phyloP scores from a whole-genome alignment of 2,113 vertebrate species.

The Leucosticte australis region DNA sequence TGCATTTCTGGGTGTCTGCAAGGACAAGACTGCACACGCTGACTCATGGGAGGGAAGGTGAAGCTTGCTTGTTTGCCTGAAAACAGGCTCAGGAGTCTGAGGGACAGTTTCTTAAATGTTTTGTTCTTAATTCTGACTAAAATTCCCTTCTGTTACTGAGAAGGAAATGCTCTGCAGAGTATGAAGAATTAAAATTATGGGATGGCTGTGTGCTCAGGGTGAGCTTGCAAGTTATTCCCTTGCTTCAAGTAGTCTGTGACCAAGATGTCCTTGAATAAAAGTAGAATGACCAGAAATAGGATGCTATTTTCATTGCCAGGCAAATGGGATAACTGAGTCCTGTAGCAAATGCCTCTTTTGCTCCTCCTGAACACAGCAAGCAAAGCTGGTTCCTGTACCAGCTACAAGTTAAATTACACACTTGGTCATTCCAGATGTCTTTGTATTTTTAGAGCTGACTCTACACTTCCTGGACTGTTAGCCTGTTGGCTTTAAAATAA shows the following conservation, averaged over 20 bases:
- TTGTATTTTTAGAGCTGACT: conserved; percentile 41
- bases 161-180: background rate
- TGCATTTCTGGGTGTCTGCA: background rate
- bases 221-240: background rate
- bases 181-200: background rate
- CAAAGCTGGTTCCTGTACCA: background rate
- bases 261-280: background rate
- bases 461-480: background rate
- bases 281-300: background rate
- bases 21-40: background rate
- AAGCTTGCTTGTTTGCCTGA: background rate
- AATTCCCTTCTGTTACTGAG: background rate
- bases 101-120: background rate
- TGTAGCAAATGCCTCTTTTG: background rate
- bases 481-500: conserved; percentile 30
- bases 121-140: background rate
- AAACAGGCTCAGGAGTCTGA: background rate
- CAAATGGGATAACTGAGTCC: background rate
- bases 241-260: background rate
- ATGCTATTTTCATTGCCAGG: background rate
- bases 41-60: background rate
- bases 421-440: background rate
- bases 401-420: conserved; percentile 25
- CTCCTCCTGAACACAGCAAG: background rate
- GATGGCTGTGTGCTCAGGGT: background rate